Percentiles rank a stretch among this genome's conserved stretches.
These are phyloP conservation scores for Anarrhichthys ocellatus DNA, from an alignment of 2,113 vertebrate genomes.

Conservation along the genomic window DNA sequence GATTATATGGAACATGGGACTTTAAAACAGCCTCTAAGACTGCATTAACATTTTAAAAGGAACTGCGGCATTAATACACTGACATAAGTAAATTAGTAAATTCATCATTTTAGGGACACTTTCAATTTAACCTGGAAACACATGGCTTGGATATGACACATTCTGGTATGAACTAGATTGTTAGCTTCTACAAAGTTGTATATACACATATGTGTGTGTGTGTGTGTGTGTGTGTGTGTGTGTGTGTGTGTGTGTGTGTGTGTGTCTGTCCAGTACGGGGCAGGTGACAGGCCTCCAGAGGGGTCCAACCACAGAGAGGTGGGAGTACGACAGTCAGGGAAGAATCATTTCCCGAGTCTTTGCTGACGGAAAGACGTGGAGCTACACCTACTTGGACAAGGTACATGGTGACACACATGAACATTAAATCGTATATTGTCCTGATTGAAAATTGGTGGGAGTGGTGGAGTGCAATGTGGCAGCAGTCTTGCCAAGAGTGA, in stretches of 20 bases:
- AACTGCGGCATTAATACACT: background rate
- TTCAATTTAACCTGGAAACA: background rate
- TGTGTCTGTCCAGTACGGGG: conserved; percentile 82
- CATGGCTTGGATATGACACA: background rate
- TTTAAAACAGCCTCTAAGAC: background rate
- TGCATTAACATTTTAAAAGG: background rate
- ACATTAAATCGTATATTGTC: too few relatives aligned
- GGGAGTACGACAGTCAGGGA: conserved; percentile 96
- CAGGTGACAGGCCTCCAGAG: conserved; percentile 95
- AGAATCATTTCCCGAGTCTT: conserved; percentile 93
- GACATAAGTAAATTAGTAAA: background rate
- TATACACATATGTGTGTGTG: background rate
- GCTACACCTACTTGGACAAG: conserved; percentile 98
- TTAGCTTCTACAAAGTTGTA: background rate
- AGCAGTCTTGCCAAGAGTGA: too few relatives aligned
- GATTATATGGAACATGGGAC: background rate
- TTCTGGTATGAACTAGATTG: background rate
- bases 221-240: conserved; percentile 28
- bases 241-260: conserved; percentile 26
- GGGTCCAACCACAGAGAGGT: conserved; percentile 92
- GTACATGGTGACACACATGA: conserved; percentile 70
- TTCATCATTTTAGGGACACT: background rate
- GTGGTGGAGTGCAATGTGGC: too few relatives aligned
- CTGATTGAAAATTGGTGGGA: too few relatives aligned
- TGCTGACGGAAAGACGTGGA: conserved; percentile 98